A percentile compares a stretch with the other conserved stretches of the same genome.
Conservation (phyloP, 2,113 vertebrate genomes). For the Nibea coibor region DNA sequence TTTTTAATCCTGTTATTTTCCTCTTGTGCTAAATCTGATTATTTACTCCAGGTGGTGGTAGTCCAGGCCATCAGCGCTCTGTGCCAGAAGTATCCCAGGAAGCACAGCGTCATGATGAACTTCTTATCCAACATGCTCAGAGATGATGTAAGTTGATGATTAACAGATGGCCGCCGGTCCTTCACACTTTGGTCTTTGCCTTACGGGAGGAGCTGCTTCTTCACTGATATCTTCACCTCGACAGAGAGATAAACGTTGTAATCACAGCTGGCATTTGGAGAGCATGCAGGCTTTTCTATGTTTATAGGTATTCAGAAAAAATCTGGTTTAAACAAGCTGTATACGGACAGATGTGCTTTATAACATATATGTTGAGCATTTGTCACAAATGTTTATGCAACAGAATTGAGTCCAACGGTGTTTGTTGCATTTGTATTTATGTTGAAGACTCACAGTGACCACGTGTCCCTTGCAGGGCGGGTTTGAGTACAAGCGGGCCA, state of each 20-base stretch:
- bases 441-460: background rate
- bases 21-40: constrained; percentile 13
- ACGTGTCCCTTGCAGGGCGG: constrained; percentile 86
- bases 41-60: constrained; percentile 91
- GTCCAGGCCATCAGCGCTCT: constrained; percentile 97
- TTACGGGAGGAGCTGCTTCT: background rate
- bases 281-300: background rate
- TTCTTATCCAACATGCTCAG: constrained; percentile 99
- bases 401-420: background rate
- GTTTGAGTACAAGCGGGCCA: constrained; percentile 98
- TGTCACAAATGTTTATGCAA: background rate
- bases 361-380: background rate
- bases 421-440: background rate
- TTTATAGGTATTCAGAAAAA: background rate
- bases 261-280: background rate
- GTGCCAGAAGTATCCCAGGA: constrained; percentile 98
- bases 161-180: background rate
- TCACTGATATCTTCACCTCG: background rate
- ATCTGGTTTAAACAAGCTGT: background rate
- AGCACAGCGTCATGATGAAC: constrained; percentile 98
- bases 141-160: constrained; percentile 89
- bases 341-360: too few species aligned
- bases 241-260: background rate
- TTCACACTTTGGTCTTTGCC: constrained; percentile 1
- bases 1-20: constrained; percentile 26